Evolutionary conservation across 1,140 invertebrate genomes (phyloP).

Genomic region (Microplitis demolitor): DNA sequence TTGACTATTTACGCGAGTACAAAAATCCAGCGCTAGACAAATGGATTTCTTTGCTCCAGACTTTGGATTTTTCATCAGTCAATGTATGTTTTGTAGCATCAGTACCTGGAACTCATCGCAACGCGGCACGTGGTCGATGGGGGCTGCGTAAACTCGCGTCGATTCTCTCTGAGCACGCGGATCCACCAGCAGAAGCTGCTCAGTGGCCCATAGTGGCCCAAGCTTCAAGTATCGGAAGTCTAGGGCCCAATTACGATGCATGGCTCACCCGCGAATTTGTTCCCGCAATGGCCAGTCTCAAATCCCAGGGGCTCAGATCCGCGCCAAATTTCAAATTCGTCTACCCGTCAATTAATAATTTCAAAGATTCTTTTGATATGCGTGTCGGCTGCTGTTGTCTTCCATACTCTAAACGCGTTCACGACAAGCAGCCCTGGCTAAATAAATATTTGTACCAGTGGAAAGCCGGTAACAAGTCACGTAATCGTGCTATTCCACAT

Average conservation of each 20-base stretch:
- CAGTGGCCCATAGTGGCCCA: conserved; percentile 79
- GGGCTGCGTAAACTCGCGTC: conserved; percentile 74
- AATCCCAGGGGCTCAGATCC: conserved; percentile 44
- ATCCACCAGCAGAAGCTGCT: conserved; percentile 60
- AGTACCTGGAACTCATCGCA: conserved; percentile 78
- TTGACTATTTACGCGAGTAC: conserved; percentile 83
- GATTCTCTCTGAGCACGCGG: conserved; percentile 69
- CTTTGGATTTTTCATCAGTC: conserved; percentile 78
- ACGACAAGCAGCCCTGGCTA: conserved; percentile 88
- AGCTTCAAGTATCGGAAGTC: conserved; percentile 88
- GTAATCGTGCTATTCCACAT: conserved; percentile 87
- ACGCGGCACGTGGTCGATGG: conserved; percentile 64
- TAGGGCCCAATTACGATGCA: conserved; percentile 72
- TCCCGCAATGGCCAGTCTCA: conserved; percentile 66
- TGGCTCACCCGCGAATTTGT: conserved; percentile 75
- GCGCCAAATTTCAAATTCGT: conserved; percentile 63
- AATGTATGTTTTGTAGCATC: conserved; percentile 88
- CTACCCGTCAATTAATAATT: conserved; percentile 81
- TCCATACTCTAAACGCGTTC: conserved; percentile 80
- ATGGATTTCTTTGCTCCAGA: conserved; percentile 77
- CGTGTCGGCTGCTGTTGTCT: conserved; percentile 83
- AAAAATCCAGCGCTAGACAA: conserved; percentile 68
- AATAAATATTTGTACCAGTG: conserved; percentile 80
- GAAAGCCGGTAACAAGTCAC: conserved; percentile 70
- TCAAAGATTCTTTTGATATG: conserved; percentile 82